Conservation (phyloP, 2,113 vertebrate genomes). For the Pluvialis apricaria region DNA sequence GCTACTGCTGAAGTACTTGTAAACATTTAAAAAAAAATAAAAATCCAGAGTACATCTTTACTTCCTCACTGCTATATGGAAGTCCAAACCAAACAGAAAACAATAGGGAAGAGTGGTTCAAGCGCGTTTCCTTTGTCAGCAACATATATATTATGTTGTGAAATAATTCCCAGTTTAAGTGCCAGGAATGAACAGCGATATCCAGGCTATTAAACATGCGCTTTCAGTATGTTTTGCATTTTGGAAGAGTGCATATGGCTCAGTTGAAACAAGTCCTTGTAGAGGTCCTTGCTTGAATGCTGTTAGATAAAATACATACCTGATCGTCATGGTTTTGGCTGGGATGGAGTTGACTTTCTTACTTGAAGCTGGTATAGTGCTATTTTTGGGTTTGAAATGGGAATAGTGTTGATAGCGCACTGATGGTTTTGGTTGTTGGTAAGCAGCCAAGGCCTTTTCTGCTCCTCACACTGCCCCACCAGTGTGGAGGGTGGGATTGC, state of each 20-base stretch:
- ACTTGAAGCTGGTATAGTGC: not conserved
- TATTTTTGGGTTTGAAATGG: not conserved
- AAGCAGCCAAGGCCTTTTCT: not conserved
- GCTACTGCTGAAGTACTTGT: conserved; percentile 60
- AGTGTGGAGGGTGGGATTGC: not conserved
- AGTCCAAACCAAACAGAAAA: not conserved
- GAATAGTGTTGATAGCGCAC: not conserved
- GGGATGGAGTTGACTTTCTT: not conserved
- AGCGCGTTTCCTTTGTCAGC: not conserved
- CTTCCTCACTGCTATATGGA: conserved; percentile 14
- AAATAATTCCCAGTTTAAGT: not conserved
- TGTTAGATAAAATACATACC: not conserved
- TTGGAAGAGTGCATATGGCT: not conserved
- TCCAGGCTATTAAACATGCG: not conserved
- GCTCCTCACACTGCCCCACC: not conserved
- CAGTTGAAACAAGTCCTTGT: not conserved
- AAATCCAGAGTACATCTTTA: not conserved
- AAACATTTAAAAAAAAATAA: not conserved
- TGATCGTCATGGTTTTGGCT: not conserved
- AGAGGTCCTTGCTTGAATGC: not conserved
- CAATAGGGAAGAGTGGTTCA: not conserved
- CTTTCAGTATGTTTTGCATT: not conserved
- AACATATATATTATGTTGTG: not conserved
- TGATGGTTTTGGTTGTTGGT: not conserved
- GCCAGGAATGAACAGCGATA: not conserved